Percentiles rank a stretch among this genome's conserved stretches.
Evolutionary conservation across 2,888 invertebrate genomes (phyloP).

Genomic region (Acanthosepion esculentum): DNA sequence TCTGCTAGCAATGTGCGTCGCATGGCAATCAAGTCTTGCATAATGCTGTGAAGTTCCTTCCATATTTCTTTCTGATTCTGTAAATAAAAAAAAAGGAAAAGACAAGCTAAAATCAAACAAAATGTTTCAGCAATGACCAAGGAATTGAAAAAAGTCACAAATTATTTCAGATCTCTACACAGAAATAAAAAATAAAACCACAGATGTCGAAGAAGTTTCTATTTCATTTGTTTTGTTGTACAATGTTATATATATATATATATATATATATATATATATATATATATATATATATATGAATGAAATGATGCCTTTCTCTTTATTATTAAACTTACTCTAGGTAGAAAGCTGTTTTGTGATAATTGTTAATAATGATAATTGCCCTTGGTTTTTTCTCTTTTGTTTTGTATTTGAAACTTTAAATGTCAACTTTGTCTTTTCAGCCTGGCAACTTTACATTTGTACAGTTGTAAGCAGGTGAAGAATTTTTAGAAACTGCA

Average conservation of each 20-base stretch:
- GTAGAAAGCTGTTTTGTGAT: too few species aligned
- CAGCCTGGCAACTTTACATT: constrained; percentile 62
- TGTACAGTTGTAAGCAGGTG: constrained; percentile 66
- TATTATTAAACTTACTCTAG: too few species aligned
- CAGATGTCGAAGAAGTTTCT: too few species aligned
- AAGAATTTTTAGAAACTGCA: constrained; percentile 59
- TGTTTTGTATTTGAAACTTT: neutral
- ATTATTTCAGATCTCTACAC: too few species aligned
- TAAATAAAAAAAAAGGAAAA: constrained; percentile 75
- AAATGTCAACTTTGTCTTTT: constrained; percentile 35
- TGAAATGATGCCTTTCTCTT: too few species aligned
- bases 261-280: too few species aligned
- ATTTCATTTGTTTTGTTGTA: too few species aligned
- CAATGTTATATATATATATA: too few species aligned
- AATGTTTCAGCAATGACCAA: neutral
- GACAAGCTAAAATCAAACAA: neutral
- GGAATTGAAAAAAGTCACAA: too few species aligned
- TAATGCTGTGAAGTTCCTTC: constrained; percentile 88
- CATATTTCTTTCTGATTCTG: constrained; percentile 89
- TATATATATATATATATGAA: too few species aligned
- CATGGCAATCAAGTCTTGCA: constrained; percentile 90
- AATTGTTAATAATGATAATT: too few species aligned
- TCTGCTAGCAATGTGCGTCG: constrained; percentile 88
- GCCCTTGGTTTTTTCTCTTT: neutral
- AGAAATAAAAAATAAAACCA: too few species aligned